Evolutionary conservation across 2,888 invertebrate genomes (phyloP).

Genomic region (Disparrhopalites patrizii): DNA sequence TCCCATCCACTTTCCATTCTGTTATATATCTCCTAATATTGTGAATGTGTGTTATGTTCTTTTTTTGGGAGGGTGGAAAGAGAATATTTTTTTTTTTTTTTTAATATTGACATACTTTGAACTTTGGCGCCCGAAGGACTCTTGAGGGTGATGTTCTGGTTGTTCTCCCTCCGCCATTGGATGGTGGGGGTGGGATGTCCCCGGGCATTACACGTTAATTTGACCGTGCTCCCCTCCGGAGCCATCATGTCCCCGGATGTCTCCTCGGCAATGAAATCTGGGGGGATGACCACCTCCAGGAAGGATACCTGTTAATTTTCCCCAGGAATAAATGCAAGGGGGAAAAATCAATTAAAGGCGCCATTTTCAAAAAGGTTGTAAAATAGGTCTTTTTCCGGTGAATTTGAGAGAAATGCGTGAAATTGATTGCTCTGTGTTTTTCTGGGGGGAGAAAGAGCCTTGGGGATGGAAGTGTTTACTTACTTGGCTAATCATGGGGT

Average conservation of each 20-base stretch:
- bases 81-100: too few relatives aligned
- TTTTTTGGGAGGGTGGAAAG: too few relatives aligned
- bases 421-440: background rate
- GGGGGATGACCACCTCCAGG: constrained; percentile 81
- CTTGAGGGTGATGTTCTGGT: constrained; percentile 71
- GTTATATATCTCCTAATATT: too few relatives aligned
- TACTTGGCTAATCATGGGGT: constrained; percentile 92
- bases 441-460: constrained; percentile 7
- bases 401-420: background rate
- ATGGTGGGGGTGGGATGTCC: constrained; percentile 77
- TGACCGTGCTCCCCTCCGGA: constrained; percentile 67
- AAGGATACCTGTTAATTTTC: constrained; percentile 65
- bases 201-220: constrained; percentile 62
- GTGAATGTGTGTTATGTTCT: too few relatives aligned
- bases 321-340: background rate
- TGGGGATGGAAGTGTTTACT: constrained; percentile 48
- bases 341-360: constrained; percentile 16
- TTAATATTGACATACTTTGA: too few relatives aligned
- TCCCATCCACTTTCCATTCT: too few relatives aligned
- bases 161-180: constrained; percentile 80
- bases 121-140: constrained; percentile 64
- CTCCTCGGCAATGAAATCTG: constrained; percentile 81
- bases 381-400: background rate
- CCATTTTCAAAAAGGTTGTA: background rate
- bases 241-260: constrained; percentile 87